Evolutionary conservation across 2,888 invertebrate species (phyloP), one percentile per base, ranked within the genome.

Genomic region (Fragum fragum): DNA sequence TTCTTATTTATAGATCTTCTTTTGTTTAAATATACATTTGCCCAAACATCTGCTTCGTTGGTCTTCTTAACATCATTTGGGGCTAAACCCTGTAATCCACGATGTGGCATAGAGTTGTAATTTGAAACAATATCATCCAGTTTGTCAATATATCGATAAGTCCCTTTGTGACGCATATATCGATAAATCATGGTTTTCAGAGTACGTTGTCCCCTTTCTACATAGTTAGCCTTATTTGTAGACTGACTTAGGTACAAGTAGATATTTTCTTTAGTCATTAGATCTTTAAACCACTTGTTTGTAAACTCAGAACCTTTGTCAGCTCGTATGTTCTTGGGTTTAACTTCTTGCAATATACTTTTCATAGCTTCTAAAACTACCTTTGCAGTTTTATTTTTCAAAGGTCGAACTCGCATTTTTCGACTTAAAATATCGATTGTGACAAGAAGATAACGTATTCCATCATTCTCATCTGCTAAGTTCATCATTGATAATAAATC

Each of bases 21-120:
- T 26, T 57, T 57, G 18, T 73, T 73, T 23, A 73, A 42, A 73
- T 73, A 73, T 21, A 39, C 21, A 9, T n/a, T 18, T 9, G 73
- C 73, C 73, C 83, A 83, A 2, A 83, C 77, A 52, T 83, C 75
- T 9, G 80, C 79, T 69, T 83, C 79, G 52, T 84, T 81, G 14
- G 53, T 42, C 66, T 79, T 79, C 26, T 81, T 76, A 0, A 81
- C 76, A 66, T 80, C 72, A 53, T 74, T 74, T 14, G 83, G 83
- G 14, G 79, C 59, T 32, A 80, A 63, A 21, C 55, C 73, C 39
- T 71, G 53, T 55, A 79, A 77, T 57, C 79, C 47, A 0, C 80
- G 63, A 73, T 83, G 79, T 16, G 80, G 80, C 1, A 78, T 76
- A 18, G 32, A n/a, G 36, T 73, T 73, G n/a, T 73, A 73, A 61